Base-by-base conservation (phyloP, 1,140 invertebrate species). In the Bombus picipes region DNA sequence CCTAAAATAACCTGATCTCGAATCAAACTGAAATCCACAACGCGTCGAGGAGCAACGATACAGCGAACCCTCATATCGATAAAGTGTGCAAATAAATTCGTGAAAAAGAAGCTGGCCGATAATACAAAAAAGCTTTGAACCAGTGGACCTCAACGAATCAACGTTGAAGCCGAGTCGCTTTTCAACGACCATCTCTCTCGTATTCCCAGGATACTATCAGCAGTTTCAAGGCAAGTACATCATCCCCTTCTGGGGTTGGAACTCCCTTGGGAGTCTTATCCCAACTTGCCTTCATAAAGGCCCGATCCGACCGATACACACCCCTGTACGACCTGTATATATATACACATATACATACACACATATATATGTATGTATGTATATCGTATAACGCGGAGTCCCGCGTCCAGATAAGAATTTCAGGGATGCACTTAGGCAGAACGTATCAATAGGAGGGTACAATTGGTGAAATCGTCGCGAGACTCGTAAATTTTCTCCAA, bases 181-280 rank as follows among this genome's bases (percentile, higher is more conserved):
- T 74, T 59, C 79, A 88, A 86, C 68, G 53, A 89, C 88, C 25
- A 62, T 78, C 71, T 72, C 72, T 71, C 59, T 77, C 41, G 75
- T 79, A 88, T 88, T 84, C 80, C 77, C 89, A 85, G 85, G 85
- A 87, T 81, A 89, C 87, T 88, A 92, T 92, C 91, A 85, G 89
- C 88, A 92, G 91, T 90, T 91, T 88, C 91, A 87, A 77, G 87
- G 75, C 68, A 89, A 91, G 88, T 91, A 87, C 90, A 92, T 91
- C 90, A 92, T 92, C 87, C 90, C 88, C 85, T n/a, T 34, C 32
- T 74, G 65, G 86, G 76, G 76, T 75, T 65, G 28, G 34, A 73
- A 81, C 39, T 90, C 91, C 81, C 90, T 3, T n/a, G 89, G 77
- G 91, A 90, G 83, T 87, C 88, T 92, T 91, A 92, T 92, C 83